Percentiles rank a stretch among this genome's conserved stretches.
phyloP scores from a whole-genome alignment of 92 coral and sea anemone genomes.

The Siderastrea siderea region DNA sequence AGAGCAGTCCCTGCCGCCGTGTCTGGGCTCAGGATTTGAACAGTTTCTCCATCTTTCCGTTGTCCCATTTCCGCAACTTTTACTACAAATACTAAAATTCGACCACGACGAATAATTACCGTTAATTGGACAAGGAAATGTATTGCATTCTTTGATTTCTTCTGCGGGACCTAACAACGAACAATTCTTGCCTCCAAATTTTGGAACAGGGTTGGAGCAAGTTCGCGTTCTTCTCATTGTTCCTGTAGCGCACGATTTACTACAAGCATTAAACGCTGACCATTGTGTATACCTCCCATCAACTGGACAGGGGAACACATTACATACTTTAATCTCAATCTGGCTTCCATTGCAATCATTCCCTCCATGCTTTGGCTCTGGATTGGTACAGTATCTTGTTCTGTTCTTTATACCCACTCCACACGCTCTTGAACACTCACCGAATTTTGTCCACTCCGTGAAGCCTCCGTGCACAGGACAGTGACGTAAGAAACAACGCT shows the following conservation, averaged over 20 bases:
- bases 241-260: conserved; percentile 81
- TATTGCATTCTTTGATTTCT: conserved; percentile 66
- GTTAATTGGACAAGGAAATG: conserved; percentile 73
- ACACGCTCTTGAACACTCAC: conserved; percentile 67
- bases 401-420: conserved; percentile 74
- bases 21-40: conserved; percentile 85
- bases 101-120: conserved; percentile 90
- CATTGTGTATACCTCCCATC: conserved; percentile 86
- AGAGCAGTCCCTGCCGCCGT: conserved; percentile 86
- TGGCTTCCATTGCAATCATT: conserved; percentile 55
- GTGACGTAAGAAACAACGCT: conserved; percentile 39
- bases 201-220: conserved; percentile 82
- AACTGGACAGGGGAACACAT: conserved; percentile 71
- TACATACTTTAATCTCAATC: conserved; percentile 53
- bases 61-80: conserved; percentile 82
- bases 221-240: conserved; percentile 68
- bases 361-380: conserved; percentile 78
- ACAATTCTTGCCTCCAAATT: conserved; percentile 79
- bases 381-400: conserved; percentile 71
- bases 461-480: conserved; percentile 88
- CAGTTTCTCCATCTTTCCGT: conserved; percentile 76
- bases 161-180: conserved; percentile 64
- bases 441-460: conserved; percentile 75
- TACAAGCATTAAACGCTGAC: conserved; percentile 86
- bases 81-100: conserved; percentile 77